Percentiles rank a stretch among this genome's conserved stretches.
Conservation (phyloP, 2,797 vertebrate genomes). For the Benthosema pterotum region DNA sequence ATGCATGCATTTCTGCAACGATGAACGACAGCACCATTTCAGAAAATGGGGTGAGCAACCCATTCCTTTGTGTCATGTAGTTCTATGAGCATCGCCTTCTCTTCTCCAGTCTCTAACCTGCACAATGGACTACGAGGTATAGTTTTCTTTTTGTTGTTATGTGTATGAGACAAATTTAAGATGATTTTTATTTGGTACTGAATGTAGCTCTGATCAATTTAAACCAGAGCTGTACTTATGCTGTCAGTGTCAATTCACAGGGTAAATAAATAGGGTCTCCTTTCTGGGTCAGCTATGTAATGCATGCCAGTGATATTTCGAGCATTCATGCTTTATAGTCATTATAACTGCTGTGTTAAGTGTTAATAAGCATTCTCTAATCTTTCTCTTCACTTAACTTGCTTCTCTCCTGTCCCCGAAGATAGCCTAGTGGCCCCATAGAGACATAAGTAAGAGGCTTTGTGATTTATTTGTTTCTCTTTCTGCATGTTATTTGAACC, state of each 20-base stretch:
- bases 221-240: no score
- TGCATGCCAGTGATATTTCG: slow-evolving; percentile 24
- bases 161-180: no score
- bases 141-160: background rate
- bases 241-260: no score
- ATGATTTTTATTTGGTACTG: no score
- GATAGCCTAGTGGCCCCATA: slow-evolving; percentile 70
- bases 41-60: slow-evolving; percentile 6
- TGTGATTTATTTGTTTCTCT: slow-evolving; percentile 40
- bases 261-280: no score
- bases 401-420: slow-evolving; percentile 45
- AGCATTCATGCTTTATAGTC: background rate
- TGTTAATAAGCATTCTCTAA: slow-evolving; percentile 50
- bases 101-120: slow-evolving; percentile 26
- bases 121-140: slow-evolving; percentile 66
- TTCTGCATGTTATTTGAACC: slow-evolving; percentile 56
- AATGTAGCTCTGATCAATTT: no score
- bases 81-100: slow-evolving; percentile 36
- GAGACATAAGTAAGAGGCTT: slow-evolving; percentile 67
- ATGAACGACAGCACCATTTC: slow-evolving; percentile 13
- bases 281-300: background rate
- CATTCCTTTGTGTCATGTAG: slow-evolving; percentile 31
- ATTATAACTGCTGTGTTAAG: slow-evolving; percentile 21
- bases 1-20: slow-evolving; percentile 37
- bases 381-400: slow-evolving; percentile 42